Evolutionary conservation across 2,888 invertebrate species (phyloP), one percentile per base, ranked within the genome.

Genomic region (Leucania comma): DNA sequence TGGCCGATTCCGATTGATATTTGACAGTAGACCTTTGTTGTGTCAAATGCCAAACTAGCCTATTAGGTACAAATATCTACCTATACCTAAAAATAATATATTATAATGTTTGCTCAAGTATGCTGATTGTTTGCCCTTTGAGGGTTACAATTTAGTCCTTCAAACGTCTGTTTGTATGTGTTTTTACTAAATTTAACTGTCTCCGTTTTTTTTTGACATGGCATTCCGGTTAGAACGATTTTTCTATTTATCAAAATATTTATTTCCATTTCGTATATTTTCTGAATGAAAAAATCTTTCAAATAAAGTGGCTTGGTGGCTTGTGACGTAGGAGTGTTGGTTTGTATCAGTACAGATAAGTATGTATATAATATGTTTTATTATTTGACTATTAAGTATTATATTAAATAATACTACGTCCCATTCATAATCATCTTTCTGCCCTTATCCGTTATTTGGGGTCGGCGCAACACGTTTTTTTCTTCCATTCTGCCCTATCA

Each of bases 191-290:
- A 42, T 71, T 71, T 59, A 29, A 35, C 53, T 50, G 58, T 59
- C 63, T 38, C 24, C 22, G 9, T 53, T 22, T 59, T 12, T 63
- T 62, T 74, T 78, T n/a, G 42, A 14, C 24, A 67, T 60, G 53
- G 14, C 66, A 57, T 60, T 78, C 63, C 38, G 26, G 12, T 10
- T 14, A 8, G 8, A 42, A 71, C 38, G 5, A 26, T 42, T 35
- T 4, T 29, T 38, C 59, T 12, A 54, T 29, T 29, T 29, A 29
- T 29, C 4, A 53, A 71, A 71, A 64, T 68, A 61, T 54, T 42
- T 58, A 22, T 56, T 62, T 10, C 12, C 10, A 35, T 35, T 61
- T 53, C 51, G 9, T 2, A 12, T 12, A 57, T 64, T 50, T 48
- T 12, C 24, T 53, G 17, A n/a, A n/a, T n/a, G n/a, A n/a, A n/a